phyloP scores from a whole-genome alignment of 2,113 vertebrate species.

The Carassius carassius region DNA sequence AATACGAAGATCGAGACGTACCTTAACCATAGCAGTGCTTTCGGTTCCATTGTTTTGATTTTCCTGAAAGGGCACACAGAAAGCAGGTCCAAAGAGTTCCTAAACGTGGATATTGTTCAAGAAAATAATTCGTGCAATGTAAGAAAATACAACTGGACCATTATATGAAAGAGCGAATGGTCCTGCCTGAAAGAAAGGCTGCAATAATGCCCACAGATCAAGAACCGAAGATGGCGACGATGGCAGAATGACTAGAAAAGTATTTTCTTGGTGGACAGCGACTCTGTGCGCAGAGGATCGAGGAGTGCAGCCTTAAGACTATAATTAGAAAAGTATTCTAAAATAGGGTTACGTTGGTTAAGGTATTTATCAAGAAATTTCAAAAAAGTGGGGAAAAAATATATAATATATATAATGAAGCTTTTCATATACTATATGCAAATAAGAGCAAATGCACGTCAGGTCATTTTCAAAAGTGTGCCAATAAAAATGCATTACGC shows the following conservation, averaged over 20 bases:
- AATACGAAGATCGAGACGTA: constrained; percentile 58
- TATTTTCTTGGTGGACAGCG: constrained; percentile 55
- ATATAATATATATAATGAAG: not conserved
- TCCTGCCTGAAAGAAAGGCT: not conserved
- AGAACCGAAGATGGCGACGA: too few species aligned
- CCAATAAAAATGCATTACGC: not conserved
- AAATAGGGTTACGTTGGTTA: too few species aligned
- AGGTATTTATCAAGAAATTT: not conserved
- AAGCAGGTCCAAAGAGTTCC: not conserved
- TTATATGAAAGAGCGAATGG: not conserved
- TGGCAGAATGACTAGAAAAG: too few species aligned
- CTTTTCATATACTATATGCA: not conserved
- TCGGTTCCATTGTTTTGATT: constrained; percentile 45
- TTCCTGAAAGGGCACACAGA: not conserved
- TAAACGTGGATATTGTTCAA: not conserved
- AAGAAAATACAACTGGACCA: not conserved
- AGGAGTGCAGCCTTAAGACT: not conserved
- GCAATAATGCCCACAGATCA: not conserved
- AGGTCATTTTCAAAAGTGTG: not conserved
- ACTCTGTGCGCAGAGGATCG: constrained; percentile 47
- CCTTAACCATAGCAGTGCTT: constrained; percentile 10
- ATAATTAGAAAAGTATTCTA: not conserved
- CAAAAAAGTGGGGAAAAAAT: not conserved
- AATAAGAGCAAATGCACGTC: not conserved
- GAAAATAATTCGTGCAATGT: not conserved